A percentile compares a stretch with the other conserved stretches of the same genome.
phyloP scores from a whole-genome alignment of 1,140 invertebrate species.

The Eupeodes corollae region DNA sequence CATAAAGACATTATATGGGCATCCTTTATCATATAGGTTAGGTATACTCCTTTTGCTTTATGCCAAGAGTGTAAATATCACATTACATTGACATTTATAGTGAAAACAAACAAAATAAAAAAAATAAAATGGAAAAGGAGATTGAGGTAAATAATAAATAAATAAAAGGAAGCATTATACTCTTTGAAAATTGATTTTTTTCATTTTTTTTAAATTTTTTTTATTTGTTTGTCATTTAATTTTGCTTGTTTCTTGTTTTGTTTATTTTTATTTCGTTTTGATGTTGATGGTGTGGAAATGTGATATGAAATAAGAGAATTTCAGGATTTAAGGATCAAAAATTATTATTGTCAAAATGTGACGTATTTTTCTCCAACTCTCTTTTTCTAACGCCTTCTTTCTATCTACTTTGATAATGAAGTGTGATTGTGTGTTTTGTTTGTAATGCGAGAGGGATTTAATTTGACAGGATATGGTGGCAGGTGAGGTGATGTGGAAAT shows the following conservation, averaged over 20 bases:
- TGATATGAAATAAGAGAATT: not conserved
- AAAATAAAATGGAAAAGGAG: no score
- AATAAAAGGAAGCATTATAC: no score
- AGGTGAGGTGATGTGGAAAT: no score
- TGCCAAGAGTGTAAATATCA: no score
- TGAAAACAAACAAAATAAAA: no score
- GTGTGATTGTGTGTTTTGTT: not conserved
- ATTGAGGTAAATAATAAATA: no score
- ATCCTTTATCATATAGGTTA: no score
- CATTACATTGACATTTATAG: no score
- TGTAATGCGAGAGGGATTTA: not conserved
- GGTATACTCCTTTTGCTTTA: no score
- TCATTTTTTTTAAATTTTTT: not conserved
- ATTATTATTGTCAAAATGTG: not conserved
- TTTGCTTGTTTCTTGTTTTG: not conserved
- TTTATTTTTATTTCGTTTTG: not conserved
- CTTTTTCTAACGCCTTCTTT: not conserved
- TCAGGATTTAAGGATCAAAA: not conserved
- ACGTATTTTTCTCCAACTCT: not conserved
- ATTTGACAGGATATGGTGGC: no score
- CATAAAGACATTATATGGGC: not conserved
- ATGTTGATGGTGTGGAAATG: not conserved
- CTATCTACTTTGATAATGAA: not conserved
- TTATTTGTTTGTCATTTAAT: not conserved
- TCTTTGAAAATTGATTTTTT: no score